A percentile compares a stretch with the other conserved stretches of the same genome.
These are phyloP conservation scores for Calosoma granatense DNA, from an alignment of 1,140 invertebrate species.

Conservation along the genomic window DNA sequence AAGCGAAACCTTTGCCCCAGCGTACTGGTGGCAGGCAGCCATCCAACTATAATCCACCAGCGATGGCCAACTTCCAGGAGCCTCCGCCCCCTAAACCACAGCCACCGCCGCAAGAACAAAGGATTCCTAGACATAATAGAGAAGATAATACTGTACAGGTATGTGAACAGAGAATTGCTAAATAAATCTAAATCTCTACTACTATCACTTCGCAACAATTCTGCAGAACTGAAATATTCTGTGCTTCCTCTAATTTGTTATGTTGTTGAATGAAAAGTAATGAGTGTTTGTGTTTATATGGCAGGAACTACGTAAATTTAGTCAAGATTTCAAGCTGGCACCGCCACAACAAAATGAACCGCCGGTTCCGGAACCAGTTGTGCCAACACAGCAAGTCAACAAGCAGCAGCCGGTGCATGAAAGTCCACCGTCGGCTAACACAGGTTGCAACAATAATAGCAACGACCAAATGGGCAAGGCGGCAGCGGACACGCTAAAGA, in stretches of 20 bases:
- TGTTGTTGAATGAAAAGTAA: too few species aligned
- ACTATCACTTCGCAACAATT: background rate
- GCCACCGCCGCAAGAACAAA: conserved; percentile 28
- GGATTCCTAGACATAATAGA: conserved; percentile 32
- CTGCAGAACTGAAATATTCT: too few species aligned
- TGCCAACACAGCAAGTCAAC: conserved; percentile 15
- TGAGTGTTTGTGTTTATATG: background rate
- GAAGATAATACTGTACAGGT: conserved; percentile 21
- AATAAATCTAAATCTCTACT: background rate
- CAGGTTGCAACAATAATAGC: conserved; percentile 19
- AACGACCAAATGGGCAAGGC: conserved; percentile 41
- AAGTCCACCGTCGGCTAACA: conserved; percentile 17
- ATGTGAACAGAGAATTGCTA: background rate
- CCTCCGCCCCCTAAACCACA: conserved; percentile 24
- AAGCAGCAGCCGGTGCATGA: conserved; percentile 14
- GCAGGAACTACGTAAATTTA: conserved; percentile 41
- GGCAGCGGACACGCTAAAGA: conserved; percentile 53
- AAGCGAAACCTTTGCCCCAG: background rate
- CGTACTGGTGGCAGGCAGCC: conserved; percentile 6
- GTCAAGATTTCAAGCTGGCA: conserved; percentile 42
- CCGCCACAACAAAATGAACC: conserved; percentile 14
- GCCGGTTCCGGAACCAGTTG: conserved; percentile 15
- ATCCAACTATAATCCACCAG: background rate
- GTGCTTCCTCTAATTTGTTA: too few species aligned
- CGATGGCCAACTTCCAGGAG: conserved; percentile 7